Conservation (phyloP, 2,113 vertebrate species). For the Leucosticte australis region DNA sequence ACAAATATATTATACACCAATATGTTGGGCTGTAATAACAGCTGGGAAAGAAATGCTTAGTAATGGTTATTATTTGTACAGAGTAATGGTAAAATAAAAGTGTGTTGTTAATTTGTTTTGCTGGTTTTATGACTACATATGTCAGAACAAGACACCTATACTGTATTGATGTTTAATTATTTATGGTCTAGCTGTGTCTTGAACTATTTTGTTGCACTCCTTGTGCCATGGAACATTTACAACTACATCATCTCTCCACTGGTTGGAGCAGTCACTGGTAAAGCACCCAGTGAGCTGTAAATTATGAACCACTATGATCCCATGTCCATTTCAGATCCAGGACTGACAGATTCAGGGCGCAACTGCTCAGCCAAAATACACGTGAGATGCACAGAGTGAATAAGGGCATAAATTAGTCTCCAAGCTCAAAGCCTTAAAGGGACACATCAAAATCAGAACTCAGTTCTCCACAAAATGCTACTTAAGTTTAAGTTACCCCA, state of each 20-base stretch:
- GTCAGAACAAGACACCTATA: not conserved
- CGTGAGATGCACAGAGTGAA: rapidly evolving
- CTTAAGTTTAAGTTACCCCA: not conserved
- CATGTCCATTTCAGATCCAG: not conserved
- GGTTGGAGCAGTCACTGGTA: not conserved
- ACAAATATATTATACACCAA: not conserved
- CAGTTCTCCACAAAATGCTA: not conserved
- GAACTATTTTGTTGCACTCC: not conserved
- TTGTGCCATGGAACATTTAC: not conserved
- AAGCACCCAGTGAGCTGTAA: not conserved
- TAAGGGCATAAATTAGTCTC: not conserved
- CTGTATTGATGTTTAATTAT: not conserved
- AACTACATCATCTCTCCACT: not conserved
- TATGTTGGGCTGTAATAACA: not conserved
- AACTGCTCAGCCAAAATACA: not conserved
- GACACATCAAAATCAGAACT: not conserved
- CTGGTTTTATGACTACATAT: not conserved
- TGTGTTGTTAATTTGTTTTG: not conserved
- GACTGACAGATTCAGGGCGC: not conserved
- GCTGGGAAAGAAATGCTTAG: not conserved
- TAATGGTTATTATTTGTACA: not conserved
- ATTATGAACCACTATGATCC: not conserved
- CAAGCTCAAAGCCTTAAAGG: rapidly evolving
- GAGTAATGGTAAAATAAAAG: not conserved
- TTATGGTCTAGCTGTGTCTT: not conserved